Conservation (phyloP, 1,140 invertebrate genomes). For the Eriocheir sinensis region DNA sequence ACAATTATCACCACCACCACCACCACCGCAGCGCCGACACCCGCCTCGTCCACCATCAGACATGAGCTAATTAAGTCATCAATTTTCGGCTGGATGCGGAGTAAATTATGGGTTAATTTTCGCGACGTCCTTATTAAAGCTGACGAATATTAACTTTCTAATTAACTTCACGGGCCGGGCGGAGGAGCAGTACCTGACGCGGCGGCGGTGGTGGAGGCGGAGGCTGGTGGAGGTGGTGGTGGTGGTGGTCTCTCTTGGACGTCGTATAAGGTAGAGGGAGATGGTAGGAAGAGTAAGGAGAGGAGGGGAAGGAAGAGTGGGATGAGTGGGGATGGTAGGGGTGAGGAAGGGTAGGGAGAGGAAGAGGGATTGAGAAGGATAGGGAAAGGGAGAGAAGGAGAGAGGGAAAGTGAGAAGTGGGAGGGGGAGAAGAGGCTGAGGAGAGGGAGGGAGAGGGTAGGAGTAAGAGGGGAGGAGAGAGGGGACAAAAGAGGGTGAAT, state of each 20-base stretch:
- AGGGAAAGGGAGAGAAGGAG: background rate
- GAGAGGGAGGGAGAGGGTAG: too few species aligned
- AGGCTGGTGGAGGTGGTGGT: too few species aligned
- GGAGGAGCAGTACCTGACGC: background rate
- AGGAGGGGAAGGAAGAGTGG: background rate
- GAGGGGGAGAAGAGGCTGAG: too few species aligned
- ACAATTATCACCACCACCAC: background rate
- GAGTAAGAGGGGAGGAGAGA: too few species aligned
- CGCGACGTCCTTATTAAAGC: conserved; percentile 13
- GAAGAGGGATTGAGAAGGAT: background rate
- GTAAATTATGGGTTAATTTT: conserved; percentile 26
- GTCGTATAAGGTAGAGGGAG: too few species aligned
- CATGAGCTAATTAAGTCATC: conserved; percentile 15
- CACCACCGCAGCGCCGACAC: background rate
- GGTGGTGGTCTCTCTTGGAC: too few species aligned
- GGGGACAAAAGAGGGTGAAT: too few species aligned
- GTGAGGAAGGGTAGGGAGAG: background rate
- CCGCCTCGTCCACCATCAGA: background rate
- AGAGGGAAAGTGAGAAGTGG: background rate
- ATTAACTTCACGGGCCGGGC: background rate
- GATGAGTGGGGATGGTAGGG: background rate
- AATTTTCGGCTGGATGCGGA: background rate
- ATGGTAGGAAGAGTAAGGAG: background rate
- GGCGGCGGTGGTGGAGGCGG: too few species aligned
- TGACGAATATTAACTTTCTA: conserved; percentile 26